These are phyloP conservation scores for Pectinophora gossypiella DNA, from an alignment of 1,140 invertebrate genomes.

Conservation along the genomic window DNA sequence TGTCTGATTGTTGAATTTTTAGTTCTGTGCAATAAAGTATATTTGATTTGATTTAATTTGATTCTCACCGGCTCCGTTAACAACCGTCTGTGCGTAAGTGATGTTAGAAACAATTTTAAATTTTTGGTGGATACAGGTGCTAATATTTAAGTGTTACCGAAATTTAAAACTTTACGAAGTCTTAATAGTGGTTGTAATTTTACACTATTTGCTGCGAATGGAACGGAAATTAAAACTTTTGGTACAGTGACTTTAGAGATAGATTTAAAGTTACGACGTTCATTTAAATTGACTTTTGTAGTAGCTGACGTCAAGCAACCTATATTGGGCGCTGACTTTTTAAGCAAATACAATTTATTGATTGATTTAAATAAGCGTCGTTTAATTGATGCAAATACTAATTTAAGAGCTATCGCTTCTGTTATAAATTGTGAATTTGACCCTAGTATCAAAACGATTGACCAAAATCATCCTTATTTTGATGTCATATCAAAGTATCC, in stretches of 20 bases:
- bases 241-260: slow-evolving; percentile 12
- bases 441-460: not conserved
- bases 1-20: too few relatives aligned
- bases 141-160: not conserved
- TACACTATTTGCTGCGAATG: slow-evolving; percentile 13
- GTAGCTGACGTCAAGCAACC: slow-evolving; percentile 19
- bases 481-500: slow-evolving; percentile 16
- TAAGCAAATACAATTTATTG: slow-evolving; percentile 7
- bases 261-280: slow-evolving; percentile 17
- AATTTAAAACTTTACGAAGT: not conserved
- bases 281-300: slow-evolving; percentile 21
- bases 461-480: slow-evolving; percentile 6
- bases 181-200: not conserved
- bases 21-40: too few relatives aligned
- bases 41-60: too few relatives aligned
- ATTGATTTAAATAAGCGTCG: slow-evolving; percentile 4
- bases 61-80: too few relatives aligned
- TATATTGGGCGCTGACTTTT: slow-evolving; percentile 18
- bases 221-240: slow-evolving; percentile 18
- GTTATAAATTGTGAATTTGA: not conserved
- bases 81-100: not conserved
- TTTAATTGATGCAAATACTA: not conserved
- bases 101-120: not conserved
- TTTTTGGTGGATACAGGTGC: not conserved
- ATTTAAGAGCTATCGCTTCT: not conserved